Conservation (phyloP, 2,113 vertebrate species). For the Scomber scombrus region DNA sequence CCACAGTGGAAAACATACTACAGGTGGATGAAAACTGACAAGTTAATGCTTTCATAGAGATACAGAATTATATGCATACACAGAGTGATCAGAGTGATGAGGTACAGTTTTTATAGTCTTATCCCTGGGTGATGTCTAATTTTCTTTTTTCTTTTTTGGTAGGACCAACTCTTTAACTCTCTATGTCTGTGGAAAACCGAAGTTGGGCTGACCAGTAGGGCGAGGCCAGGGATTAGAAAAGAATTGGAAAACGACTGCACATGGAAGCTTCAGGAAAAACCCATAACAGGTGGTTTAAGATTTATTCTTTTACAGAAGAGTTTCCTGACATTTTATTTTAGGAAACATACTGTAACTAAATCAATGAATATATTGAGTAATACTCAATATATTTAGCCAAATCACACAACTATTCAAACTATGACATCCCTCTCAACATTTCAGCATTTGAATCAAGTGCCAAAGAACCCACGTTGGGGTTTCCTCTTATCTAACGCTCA, state of each 20-base stretch:
- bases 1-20: slow-evolving; percentile 1
- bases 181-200: slow-evolving; percentile 11
- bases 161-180: background rate
- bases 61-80: background rate
- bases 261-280: slow-evolving; percentile 4
- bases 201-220: background rate
- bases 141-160: background rate
- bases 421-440: background rate
- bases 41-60: background rate
- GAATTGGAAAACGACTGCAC: background rate
- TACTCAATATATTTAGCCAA: background rate
- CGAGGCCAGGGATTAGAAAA: background rate
- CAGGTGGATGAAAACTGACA: background rate
- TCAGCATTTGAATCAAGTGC: background rate
- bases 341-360: background rate
- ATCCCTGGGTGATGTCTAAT: background rate
- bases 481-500: slow-evolving; percentile 5
- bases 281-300: background rate
- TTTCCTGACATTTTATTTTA: background rate
- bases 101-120: background rate
- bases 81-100: background rate
- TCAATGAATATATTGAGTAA: background rate
- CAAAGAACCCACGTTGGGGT: background rate
- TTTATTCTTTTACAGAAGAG: background rate
- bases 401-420: background rate